Conservation (phyloP, 2,888 invertebrate genomes). For the Melanotus villosus region DNA sequence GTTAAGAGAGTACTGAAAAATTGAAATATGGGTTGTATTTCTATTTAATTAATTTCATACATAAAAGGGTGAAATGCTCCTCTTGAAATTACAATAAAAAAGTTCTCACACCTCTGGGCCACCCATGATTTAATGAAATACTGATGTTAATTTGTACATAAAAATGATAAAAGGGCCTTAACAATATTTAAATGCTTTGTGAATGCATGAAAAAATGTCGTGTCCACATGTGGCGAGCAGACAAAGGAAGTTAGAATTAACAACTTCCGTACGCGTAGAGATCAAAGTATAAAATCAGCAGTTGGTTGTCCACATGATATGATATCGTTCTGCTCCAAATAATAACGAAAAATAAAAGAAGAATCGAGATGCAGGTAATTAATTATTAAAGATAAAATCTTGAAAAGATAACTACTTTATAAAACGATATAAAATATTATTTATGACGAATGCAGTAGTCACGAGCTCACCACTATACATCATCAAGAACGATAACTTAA, state of each 20-base stretch:
- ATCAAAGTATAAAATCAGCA: conserved; percentile 5
- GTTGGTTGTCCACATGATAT: neutral
- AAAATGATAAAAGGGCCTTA: no score
- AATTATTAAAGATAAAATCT: conserved; percentile 15
- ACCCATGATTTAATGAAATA: no score
- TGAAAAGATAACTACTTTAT: neutral
- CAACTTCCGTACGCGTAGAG: conserved; percentile 29
- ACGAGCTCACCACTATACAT: neutral
- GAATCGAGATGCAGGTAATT: neutral
- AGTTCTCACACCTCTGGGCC: no score
- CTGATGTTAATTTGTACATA: no score
- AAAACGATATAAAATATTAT: conserved; percentile 7
- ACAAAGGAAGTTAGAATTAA: conserved; percentile 39
- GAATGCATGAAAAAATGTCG: conserved; percentile 20
- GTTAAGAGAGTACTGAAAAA: no score
- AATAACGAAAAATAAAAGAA: conserved; percentile 5
- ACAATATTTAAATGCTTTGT: neutral
- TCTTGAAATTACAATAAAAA: no score
- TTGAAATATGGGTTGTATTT: no score
- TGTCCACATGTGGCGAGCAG: conserved; percentile 34
- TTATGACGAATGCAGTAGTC: conserved; percentile 20
- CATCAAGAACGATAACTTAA: conserved; percentile 24
- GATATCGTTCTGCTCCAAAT: conserved; percentile 18
- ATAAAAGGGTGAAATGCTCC: no score
- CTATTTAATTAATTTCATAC: no score